These are phyloP conservation scores for Camelus dromedarius DNA, from an alignment of 2,113 vertebrate species.

Conservation along the genomic window DNA sequence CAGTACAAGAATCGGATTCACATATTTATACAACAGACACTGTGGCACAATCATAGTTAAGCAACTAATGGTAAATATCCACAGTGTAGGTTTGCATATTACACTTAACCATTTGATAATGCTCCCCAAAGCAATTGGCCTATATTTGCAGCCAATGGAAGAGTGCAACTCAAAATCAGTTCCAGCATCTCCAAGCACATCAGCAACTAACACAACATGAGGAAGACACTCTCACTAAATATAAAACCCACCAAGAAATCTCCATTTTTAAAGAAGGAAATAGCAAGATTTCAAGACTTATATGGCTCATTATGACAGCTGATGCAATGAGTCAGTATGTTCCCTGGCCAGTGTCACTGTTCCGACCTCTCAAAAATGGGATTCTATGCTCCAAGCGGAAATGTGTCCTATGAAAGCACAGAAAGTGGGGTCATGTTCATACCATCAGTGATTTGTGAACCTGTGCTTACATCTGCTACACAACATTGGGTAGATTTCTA, in stretches of 20 bases:
- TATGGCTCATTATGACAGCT: neutral
- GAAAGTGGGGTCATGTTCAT: neutral
- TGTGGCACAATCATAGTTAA: neutral
- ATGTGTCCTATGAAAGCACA: constrained; percentile 13
- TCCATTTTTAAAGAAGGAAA: neutral
- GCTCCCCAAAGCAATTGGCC: neutral
- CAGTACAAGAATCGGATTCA: neutral
- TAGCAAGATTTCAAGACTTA: neutral
- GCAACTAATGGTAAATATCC: neutral
- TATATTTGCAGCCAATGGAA: neutral
- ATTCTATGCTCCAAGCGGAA: neutral
- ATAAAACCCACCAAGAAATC: neutral
- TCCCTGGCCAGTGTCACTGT: neutral
- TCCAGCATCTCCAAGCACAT: neutral
- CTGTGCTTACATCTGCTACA: neutral
- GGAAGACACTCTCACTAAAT: neutral
- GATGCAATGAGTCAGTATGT: neutral
- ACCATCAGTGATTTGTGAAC: neutral
- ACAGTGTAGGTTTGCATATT: neutral
- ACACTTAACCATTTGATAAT: neutral
- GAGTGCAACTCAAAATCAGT: neutral
- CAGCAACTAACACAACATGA: neutral
- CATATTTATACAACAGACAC: neutral
- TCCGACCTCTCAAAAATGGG: neutral
- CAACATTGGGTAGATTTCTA: neutral